Evolutionary conservation across 2,113 vertebrate species (phyloP), one percentile per base, ranked within the genome.

Genomic region (Nothoprocta perdicaria): DNA sequence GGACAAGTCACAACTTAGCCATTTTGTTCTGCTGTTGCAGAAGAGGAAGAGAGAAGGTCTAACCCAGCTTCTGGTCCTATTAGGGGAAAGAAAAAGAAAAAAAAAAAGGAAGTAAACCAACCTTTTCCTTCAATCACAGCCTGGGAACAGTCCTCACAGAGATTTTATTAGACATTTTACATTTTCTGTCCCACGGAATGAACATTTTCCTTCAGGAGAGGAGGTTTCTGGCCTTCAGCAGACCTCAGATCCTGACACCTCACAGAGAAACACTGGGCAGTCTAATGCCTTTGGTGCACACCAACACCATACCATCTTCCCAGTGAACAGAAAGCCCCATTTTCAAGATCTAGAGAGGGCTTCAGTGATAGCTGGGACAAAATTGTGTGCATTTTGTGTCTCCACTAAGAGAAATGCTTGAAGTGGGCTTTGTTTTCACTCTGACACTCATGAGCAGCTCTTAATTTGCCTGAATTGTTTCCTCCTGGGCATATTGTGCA

Each of bases 231-330:
- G 53, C 19, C 45, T 52, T 76, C 18, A 23, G 11, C 24, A 69
- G 35, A 69, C 23, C 43, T 40, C 38, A 6, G 15, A 65, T 41
- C 24, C 80, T 1, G 33, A 66, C 8, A 65, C 53, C 12, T 9
- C 16, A 46, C 31, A 74, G 31, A 38, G 23, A 66, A 45, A 4
- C 10, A 6, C 4, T 9, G 24, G 10, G 22, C 29, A 1, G 1
- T 17, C 17, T 31, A 2, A 58, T 2, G 6, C 7, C 27, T 5
- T 22, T 2, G 5, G 38, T 50, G 52, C 65, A 31, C 3, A 0
- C 4, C 38, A 48, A 79, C 3, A 1, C 3, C 45, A 72, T 3
- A 1, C 3, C 5, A 17, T 66, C 0, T 4, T 35, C 29, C 61
- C 17, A 3, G 3, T 58, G 72, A 27, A 31, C n/a, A 68, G 74